Base-by-base conservation (phyloP, 2,797 vertebrate genomes). In the Acanthis flammea region DNA sequence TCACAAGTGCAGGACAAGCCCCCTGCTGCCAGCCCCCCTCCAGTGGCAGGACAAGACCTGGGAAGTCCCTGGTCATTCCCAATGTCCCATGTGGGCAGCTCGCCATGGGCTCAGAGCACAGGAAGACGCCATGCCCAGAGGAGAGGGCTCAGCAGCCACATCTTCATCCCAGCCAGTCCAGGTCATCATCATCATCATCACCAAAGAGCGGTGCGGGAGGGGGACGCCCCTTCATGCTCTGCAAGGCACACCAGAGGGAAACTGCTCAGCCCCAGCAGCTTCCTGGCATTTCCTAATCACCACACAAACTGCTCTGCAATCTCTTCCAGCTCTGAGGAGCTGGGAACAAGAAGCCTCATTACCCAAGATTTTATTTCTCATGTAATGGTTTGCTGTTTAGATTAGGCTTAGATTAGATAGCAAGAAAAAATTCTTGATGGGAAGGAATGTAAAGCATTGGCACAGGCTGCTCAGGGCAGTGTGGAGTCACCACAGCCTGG, bases 211-310 rank as follows among this genome's bases (percentile, higher is more conserved):
- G 99, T 6, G 99, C 86, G 0, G 99, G 99, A 16, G 99, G 99
- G 3, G 99, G 99, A 10, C 78, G 96, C 11, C 99, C 99, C 97
- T 99, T 99, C 97, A 99, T 96, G 96, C 98, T 99, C 99, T 99
- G 97, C 84, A 96, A 96, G 60, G 2, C 88, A 91, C 90, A 97
- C 35, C 88, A 96, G 62, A 89, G 93, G 93, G 94, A 90, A 97
- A 87, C 39, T 14, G 27, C 31, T 79, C 53, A 91, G 65, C 6
- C 47, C 47, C 12, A 9, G 62, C 14, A 92, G 63, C 28, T 35
- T 18, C 70, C 54, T 42, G 37, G 31, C 9, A 7, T 9, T n/a
- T 17, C 66, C n/a, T 0, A 33, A 25, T 0, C 27, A 16, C 53
- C 19, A 5, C 57, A 10, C 30, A 41, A 45, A 45, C 33, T 35